phyloP scores from a whole-genome alignment of 2,888 invertebrate species.

The Ischnus inquisitorius region DNA sequence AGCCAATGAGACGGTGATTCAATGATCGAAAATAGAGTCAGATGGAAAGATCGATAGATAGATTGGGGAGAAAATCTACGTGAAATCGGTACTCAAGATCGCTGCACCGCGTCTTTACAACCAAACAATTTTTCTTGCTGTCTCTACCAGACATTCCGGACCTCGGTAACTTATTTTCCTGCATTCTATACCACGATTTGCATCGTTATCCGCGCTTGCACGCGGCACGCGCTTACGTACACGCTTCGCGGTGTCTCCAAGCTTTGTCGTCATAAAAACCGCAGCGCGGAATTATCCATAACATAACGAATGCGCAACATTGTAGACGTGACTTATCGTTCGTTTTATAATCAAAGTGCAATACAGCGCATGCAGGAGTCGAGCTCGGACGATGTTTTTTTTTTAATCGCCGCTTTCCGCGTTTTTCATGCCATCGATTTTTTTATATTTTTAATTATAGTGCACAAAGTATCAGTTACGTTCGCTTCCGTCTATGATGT shows the following conservation, averaged over 20 bases:
- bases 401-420: slow-evolving; percentile 26
- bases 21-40: slow-evolving; percentile 4
- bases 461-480: too few relatives aligned
- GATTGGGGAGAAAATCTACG: background rate
- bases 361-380: slow-evolving; percentile 4
- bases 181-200: slow-evolving; percentile 40
- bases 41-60: background rate
- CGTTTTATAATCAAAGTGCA: slow-evolving; percentile 38
- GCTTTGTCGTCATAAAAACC: slow-evolving; percentile 9
- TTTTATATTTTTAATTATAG: background rate
- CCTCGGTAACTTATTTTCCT: slow-evolving; percentile 20
- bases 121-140: background rate
- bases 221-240: slow-evolving; percentile 1
- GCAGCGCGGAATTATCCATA: background rate
- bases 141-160: background rate
- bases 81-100: slow-evolving; percentile 18
- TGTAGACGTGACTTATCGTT: slow-evolving; percentile 43
- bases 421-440: slow-evolving; percentile 6
- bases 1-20: slow-evolving; percentile 16
- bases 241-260: slow-evolving; percentile 8
- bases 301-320: slow-evolving; percentile 36
- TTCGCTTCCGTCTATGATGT: too few relatives aligned
- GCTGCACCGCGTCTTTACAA: background rate
- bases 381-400: slow-evolving; percentile 24
- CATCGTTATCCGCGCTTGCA: slow-evolving; percentile 49